Evolutionary conservation across 2,797 vertebrate genomes (phyloP).

Genomic region (Naso thynnoides): DNA sequence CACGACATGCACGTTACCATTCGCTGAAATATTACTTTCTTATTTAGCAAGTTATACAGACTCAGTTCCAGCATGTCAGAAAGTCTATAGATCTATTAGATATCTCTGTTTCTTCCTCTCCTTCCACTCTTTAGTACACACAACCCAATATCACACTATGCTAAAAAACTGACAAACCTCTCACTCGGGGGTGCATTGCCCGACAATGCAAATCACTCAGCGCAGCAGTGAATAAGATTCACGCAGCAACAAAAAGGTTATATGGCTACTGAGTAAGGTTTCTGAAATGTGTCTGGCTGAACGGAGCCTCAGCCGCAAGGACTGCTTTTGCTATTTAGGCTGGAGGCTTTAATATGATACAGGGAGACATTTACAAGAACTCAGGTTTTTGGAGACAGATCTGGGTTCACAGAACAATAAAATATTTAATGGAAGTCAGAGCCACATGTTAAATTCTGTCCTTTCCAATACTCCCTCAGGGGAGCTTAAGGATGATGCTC

Average conservation of each 20-base stretch:
- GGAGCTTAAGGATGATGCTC: conserved; percentile 47
- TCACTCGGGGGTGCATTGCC: conserved; percentile 58
- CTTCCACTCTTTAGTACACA: conserved; percentile 58
- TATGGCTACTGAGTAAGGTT: conserved; percentile 19
- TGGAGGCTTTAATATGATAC: conserved; percentile 45
- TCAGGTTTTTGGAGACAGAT: conserved; percentile 47
- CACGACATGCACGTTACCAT: conserved; percentile 36
- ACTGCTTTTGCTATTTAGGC: conserved; percentile 44
- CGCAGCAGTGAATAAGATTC: conserved; percentile 27
- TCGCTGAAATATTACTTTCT: conserved; percentile 69
- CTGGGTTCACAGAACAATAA: conserved; percentile 57
- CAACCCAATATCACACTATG: conserved; percentile 52
- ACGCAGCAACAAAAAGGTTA: conserved; percentile 26
- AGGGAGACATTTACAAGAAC: conserved; percentile 40
- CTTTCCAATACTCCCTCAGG: conserved; percentile 58
- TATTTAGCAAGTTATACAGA: conserved; percentile 67
- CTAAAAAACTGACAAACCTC: conserved; percentile 63
- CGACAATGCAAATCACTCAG: conserved; percentile 50
- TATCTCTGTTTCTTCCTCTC: conserved; percentile 49
- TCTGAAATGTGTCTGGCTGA: conserved; percentile 23
- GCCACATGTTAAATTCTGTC: conserved; percentile 42
- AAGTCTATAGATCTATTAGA: conserved; percentile 55
- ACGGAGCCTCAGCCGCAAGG: conserved; percentile 12
- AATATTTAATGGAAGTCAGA: conserved; percentile 58
- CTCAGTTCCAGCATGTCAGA: conserved; percentile 49